Evolutionary conservation across 2,888 invertebrate genomes (phyloP).

Genomic region (Mechanitis mazaeus): DNA sequence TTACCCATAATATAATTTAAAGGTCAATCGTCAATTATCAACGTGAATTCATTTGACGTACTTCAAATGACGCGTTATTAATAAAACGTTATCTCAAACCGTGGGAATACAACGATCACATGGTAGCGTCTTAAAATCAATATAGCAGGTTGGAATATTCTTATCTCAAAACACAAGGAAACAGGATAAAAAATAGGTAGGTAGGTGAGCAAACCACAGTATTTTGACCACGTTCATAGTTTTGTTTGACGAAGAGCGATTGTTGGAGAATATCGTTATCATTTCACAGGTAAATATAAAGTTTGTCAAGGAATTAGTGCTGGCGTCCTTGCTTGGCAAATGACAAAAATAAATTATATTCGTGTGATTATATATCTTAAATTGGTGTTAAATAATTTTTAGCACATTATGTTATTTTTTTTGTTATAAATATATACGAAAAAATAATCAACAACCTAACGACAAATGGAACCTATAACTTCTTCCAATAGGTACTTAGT

Average conservation of each 20-base stretch:
- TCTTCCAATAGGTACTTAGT: too few species aligned
- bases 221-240: constrained; percentile 59
- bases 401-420: too few species aligned
- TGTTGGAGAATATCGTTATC: constrained; percentile 51
- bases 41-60: constrained; percentile 16
- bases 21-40: constrained; percentile 18
- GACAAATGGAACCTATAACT: too few species aligned
- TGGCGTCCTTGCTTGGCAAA: constrained; percentile 33
- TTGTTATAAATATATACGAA: too few species aligned
- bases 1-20: neutral
- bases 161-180: constrained; percentile 43
- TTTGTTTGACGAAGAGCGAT: constrained; percentile 49
- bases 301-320: constrained; percentile 53
- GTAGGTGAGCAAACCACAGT: constrained; percentile 45
- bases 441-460: too few species aligned
- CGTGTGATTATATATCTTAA: neutral
- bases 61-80: constrained; percentile 19
- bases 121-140: constrained; percentile 26
- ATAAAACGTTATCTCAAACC: constrained; percentile 22
- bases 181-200: constrained; percentile 36
- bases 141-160: constrained; percentile 35
- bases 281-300: constrained; percentile 47
- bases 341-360: constrained; percentile 20
- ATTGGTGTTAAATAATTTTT: too few species aligned
- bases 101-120: constrained; percentile 23